These are phyloP conservation scores for Cheilosia urbana DNA, from an alignment of 2,888 invertebrate species.

Conservation along the genomic window DNA sequence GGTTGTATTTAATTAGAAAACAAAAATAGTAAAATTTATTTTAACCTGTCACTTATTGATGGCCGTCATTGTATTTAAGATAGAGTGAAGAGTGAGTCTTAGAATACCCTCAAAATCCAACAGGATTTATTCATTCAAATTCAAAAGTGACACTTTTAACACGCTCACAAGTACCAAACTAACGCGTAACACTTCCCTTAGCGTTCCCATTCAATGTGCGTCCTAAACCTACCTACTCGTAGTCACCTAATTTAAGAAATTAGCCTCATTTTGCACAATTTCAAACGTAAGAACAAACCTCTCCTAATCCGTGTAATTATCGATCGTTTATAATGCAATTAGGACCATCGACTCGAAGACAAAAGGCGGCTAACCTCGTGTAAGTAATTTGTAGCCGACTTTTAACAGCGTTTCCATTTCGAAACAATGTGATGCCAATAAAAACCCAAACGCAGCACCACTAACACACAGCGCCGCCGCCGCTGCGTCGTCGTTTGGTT, in stretches of 20 bases:
- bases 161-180: too few species aligned
- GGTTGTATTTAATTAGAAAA: too few species aligned
- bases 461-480: background rate
- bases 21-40: too few species aligned
- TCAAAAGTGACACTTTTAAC: too few species aligned
- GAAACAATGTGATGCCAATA: constrained; percentile 53
- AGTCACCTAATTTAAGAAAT: constrained; percentile 8
- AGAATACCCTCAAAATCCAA: too few species aligned
- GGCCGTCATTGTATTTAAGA: too few species aligned
- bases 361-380: constrained; percentile 19
- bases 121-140: too few species aligned
- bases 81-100: too few species aligned
- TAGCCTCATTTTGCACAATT: constrained; percentile 17
- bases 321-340: constrained; percentile 54
- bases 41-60: too few species aligned
- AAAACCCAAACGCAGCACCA: constrained; percentile 35
- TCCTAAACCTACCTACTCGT: background rate
- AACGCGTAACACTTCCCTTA: too few species aligned
- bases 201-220: background rate
- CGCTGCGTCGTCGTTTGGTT: constrained; percentile 22
- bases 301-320: constrained; percentile 38
- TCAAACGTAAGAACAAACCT: constrained; percentile 10
- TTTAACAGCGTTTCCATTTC: constrained; percentile 36
- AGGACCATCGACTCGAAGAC: constrained; percentile 23
- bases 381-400: constrained; percentile 41